Base-by-base conservation (phyloP, 2,888 invertebrate species). In the Spisula solida region DNA sequence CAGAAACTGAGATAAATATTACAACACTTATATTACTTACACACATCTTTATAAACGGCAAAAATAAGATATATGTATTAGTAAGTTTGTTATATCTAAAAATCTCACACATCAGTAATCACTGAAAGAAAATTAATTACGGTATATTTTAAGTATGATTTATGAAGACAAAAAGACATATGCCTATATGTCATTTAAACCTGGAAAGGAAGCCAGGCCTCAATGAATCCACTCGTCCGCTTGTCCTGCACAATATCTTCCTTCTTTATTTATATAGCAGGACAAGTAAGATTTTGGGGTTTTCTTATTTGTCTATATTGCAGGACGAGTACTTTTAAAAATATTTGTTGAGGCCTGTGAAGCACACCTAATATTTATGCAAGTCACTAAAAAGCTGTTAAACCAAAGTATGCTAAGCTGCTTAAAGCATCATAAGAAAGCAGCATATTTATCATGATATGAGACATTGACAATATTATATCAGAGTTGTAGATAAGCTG, bases 21-120 rank as follows among this genome's bases (percentile, higher is more conserved):
- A 82, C 82, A 70, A 70, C 60, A 83, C 70, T n/a, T 34, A 83
- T 75, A 90, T 25, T 29, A 90, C 91, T 90, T 90, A 92, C 91
- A 92, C 90, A 92, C 91, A 90, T 90, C 91, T 92, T 83, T 78
- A 81, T 56, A 51, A 86, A 79, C 10, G 78, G 75, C 25, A 55
- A 75, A 82, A 78, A 84, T 70, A 81, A 88, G 75, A 55, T 16
- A 75, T 16, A 75, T 25, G 25, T 25, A 25, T 75, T 75, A 75
- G 75, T 75, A 75, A 16, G 29, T 29, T 70, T 70, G 70, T 34
- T 75, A 75, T 18, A 75, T 31, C 5, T 66, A 66, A 25, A 66
- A 10, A 25, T 25, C 25, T 66, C n/a, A 4, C n/a, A 4, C 6
- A 66, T 25, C n/a, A 25, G 60, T 25, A 66, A 66, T 66, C 2